Evolutionary conservation across 1,140 invertebrate genomes (phyloP), one percentile per base, ranked within the genome.

Genomic region (Brachionus sp.): DNA sequence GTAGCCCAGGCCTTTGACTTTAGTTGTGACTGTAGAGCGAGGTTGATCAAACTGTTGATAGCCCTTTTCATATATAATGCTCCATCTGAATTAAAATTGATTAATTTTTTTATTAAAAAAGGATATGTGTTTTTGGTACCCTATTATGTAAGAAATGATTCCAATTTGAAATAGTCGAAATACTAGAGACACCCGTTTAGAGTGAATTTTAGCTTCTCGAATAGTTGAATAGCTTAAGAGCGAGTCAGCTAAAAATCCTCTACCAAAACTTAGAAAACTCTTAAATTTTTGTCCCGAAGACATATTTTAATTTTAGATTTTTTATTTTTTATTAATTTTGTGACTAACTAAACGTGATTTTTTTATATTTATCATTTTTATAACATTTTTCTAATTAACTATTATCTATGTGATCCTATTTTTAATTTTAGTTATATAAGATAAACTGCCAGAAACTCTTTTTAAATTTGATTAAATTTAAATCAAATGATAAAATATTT

Each of bases 91-190:
- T 12, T 25, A 39, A 39, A 13, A 7, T 62, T 25, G 33, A 25
- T 23, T 25, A 50, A 19, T 7, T 7, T 33, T 50, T 10, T 9
- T 53, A 35, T 57, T 50, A n/a, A 25, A 37, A 12, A 64, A 23
- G 6, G 13, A n/a, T 29, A 12, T 5, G 13, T 50, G 10, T 46
- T 57, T 46, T 29, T n/a, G 2, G 13, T 57, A 80, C 77, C 77
- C 77, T 5, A 80, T 66, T 37, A 80, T 80, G 77, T 80, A 80
- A 16, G 33, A 46, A 37, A 80, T 62, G 16, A 80, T 80, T 57
- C 29, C 77, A 29, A 80, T 19, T 66, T 80, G 77, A 33, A 80
- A 62, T 16, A 57, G 37, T 1, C 77, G 46, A 80, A 62, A 80
- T 33, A 80, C 25, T 12, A 80, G 6, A 13, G 50, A 7, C 4